These are phyloP conservation scores for Collichthys lucidus DNA, from an alignment of 2,113 vertebrate genomes.

Conservation along the genomic window DNA sequence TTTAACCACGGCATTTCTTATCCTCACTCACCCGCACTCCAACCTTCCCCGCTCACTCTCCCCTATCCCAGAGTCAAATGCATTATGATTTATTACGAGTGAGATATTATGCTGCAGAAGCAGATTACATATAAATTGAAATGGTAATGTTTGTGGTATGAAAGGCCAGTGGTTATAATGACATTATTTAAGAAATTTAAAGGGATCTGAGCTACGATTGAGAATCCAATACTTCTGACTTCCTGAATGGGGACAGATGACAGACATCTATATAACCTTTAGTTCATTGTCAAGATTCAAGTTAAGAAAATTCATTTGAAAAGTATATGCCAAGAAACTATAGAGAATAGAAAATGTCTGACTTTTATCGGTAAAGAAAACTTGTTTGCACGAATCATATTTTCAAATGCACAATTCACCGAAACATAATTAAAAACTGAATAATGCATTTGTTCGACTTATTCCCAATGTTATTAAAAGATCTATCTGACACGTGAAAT, in stretches of 20 bases:
- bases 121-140: constrained; percentile 84
- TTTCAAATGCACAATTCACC: not conserved
- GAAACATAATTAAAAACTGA: not conserved
- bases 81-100: constrained; percentile 79
- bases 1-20: constrained; percentile 53
- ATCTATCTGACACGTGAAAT: too few species aligned
- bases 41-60: constrained; percentile 55
- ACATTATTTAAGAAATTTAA: constrained; percentile 75
- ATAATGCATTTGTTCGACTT: not conserved
- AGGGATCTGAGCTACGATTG: constrained; percentile 49
- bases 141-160: constrained; percentile 78
- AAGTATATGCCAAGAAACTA: constrained; percentile 9
- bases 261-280: constrained; percentile 69
- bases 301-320: constrained; percentile 26
- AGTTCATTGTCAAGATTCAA: constrained; percentile 46
- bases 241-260: constrained; percentile 71
- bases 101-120: constrained; percentile 75
- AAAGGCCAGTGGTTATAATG: constrained; percentile 79
- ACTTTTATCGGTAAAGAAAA: constrained; percentile 3
- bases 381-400: not conserved
- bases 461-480: too few species aligned
- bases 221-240: constrained; percentile 75
- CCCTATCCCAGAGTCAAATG: constrained; percentile 59
- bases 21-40: constrained; percentile 40
- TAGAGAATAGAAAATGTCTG: not conserved